A percentile compares a stretch with the other conserved stretches of the same genome.
Evolutionary conservation across 2,888 invertebrate species (phyloP).

Genomic region (Ecliptopera silaceata): DNA sequence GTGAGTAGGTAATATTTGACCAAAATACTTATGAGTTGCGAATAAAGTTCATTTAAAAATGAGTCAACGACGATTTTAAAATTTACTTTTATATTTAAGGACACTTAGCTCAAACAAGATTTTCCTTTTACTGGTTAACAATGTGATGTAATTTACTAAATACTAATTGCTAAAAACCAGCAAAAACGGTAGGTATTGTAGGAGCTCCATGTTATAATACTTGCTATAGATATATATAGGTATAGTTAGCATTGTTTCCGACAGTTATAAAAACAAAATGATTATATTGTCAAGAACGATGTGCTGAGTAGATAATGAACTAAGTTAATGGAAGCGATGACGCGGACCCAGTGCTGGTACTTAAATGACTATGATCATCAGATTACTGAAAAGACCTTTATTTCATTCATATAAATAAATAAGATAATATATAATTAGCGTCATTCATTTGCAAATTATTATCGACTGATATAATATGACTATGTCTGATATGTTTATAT

Average conservation of each 20-base stretch:
- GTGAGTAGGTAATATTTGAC: no score
- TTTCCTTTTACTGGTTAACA: constrained; percentile 53
- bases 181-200: background rate
- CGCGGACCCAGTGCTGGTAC: constrained; percentile 33
- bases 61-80: no score
- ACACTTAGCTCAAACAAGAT: constrained; percentile 23
- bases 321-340: constrained; percentile 39
- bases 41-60: no score
- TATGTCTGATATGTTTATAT: no score
- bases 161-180: background rate
- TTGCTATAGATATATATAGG: background rate
- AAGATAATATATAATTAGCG: no score
- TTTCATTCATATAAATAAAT: background rate
- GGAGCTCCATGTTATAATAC: constrained; percentile 1
- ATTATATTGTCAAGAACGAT: constrained; percentile 48
- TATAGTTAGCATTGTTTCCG: constrained; percentile 42
- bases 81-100: no score
- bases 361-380: constrained; percentile 15
- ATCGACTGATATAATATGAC: no score
- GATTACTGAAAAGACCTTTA: constrained; percentile 10
- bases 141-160: constrained; percentile 41
- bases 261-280: constrained; percentile 46
- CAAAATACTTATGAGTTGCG: no score
- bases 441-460: no score
- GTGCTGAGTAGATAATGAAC: constrained; percentile 41